Percentiles rank a stretch among this genome's conserved stretches.
Evolutionary conservation across 2,113 vertebrate species (phyloP).

Genomic region (Todiramphus saurophagus): DNA sequence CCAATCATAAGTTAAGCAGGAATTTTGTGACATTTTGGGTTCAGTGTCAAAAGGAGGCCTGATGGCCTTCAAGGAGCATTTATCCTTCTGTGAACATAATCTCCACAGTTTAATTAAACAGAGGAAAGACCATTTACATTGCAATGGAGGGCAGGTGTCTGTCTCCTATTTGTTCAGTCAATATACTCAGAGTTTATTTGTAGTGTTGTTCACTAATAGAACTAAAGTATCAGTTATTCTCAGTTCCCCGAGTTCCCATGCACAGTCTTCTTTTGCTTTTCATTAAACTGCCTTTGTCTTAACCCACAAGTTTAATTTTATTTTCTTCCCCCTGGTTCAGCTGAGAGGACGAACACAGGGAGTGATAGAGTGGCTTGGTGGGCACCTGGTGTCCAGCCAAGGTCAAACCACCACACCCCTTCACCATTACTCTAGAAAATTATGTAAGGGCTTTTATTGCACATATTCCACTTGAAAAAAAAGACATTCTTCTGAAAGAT

Average conservation of each 20-base stretch:
- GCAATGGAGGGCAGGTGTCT: background rate
- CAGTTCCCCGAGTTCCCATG: background rate
- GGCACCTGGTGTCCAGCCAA: too few species aligned
- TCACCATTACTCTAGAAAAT: background rate
- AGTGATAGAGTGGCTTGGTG: too few species aligned
- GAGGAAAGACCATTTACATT: background rate
- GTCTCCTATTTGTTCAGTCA: background rate
- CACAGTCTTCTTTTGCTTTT: too few species aligned
- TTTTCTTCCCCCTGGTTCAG: too few species aligned
- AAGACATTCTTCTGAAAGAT: background rate
- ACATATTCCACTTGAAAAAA: background rate
- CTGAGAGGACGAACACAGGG: too few species aligned
- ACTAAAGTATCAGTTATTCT: background rate
- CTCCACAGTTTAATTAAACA: background rate
- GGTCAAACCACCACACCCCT: background rate
- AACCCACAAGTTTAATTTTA: too few species aligned
- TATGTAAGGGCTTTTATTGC: background rate
- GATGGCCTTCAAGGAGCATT: background rate
- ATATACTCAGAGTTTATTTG: background rate
- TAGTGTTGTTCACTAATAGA: background rate
- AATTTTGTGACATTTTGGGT: background rate
- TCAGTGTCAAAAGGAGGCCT: background rate
- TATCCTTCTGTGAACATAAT: background rate
- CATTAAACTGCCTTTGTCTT: too few species aligned
- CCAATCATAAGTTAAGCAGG: background rate